Conservation (phyloP, 2,113 vertebrate species). For the Eclectus roratus region DNA sequence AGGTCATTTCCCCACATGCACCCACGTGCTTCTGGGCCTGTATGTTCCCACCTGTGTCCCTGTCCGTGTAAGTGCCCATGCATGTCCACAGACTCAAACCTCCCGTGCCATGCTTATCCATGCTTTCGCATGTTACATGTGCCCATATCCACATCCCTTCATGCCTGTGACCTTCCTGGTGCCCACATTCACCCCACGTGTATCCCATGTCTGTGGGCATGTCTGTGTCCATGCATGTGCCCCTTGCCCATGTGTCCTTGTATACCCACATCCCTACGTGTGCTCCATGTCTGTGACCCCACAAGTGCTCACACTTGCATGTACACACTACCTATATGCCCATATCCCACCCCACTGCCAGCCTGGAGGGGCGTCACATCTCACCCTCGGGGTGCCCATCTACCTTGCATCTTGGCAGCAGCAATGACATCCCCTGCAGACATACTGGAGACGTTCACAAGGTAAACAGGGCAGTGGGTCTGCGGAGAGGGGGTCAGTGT, state of each 20-base stretch:
- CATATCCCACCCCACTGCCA: neutral
- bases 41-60: neutral
- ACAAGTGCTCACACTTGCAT: neutral
- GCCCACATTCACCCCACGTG: neutral
- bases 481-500: conserved; percentile 4
- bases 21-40: rapidly evolving
- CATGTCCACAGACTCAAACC: rapidly evolving
- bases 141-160: rapidly evolving
- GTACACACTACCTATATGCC: neutral
- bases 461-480: conserved; percentile 93
- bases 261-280: neutral
- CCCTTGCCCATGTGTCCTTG: neutral
- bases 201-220: rapidly evolving
- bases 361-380: neutral
- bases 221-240: rapidly evolving
- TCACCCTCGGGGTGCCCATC: neutral
- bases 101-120: neutral
- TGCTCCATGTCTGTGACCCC: neutral
- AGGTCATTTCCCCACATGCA: rapidly evolving
- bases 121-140: neutral
- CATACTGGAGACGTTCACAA: conserved; percentile 95
- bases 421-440: conserved; percentile 92
- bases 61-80: rapidly evolving
- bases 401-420: conserved; percentile 94
- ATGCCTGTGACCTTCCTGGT: too few relatives aligned